A percentile compares a stretch with the other conserved stretches of the same genome.
Conservation (phyloP, 92 coral and sea anemone species). For the Phymanthus crucifer region DNA sequence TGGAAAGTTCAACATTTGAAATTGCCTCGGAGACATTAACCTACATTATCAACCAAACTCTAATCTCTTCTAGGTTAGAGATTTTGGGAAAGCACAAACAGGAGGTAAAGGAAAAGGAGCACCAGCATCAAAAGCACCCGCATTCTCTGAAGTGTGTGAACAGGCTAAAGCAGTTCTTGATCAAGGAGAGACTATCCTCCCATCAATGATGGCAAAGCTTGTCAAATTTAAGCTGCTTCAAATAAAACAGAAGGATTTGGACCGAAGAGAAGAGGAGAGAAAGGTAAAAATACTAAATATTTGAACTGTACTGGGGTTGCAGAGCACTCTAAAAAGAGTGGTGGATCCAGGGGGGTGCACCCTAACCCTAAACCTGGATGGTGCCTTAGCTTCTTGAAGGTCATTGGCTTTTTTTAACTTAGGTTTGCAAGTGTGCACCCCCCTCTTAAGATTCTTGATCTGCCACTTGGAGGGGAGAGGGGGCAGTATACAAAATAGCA, state of each 20-base stretch:
- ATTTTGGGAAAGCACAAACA: slow-evolving; percentile 67
- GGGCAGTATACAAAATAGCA: too few species aligned
- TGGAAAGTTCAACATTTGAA: slow-evolving; percentile 28
- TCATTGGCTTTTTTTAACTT: too few species aligned
- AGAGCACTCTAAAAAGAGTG: neutral
- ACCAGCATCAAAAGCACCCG: slow-evolving; percentile 78
- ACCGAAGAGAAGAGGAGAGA: slow-evolving; percentile 90
- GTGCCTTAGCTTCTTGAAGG: too few species aligned
- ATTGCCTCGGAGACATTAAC: too few species aligned
- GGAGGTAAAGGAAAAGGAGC: slow-evolving; percentile 93
- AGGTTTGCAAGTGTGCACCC: too few species aligned
- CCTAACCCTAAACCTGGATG: too few species aligned
- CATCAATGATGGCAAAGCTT: slow-evolving; percentile 85
- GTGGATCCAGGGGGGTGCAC: too few species aligned
- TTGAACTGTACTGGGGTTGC: neutral
- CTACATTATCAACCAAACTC: neutral
- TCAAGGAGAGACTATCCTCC: slow-evolving; percentile 83
- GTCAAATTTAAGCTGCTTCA: slow-evolving; percentile 88
- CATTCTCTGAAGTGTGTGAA: slow-evolving; percentile 92
- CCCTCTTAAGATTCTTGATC: too few species aligned
- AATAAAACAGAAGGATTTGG: slow-evolving; percentile 86
- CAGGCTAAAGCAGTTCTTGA: slow-evolving; percentile 90
- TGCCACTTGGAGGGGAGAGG: too few species aligned
- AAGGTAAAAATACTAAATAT: slow-evolving; percentile 50
- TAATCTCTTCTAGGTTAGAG: slow-evolving; percentile 63